A percentile compares a stretch with the other conserved stretches of the same genome.
These are phyloP conservation scores for Caiman crocodilus DNA, from an alignment of 2,797 vertebrate species.

Conservation along the genomic window DNA sequence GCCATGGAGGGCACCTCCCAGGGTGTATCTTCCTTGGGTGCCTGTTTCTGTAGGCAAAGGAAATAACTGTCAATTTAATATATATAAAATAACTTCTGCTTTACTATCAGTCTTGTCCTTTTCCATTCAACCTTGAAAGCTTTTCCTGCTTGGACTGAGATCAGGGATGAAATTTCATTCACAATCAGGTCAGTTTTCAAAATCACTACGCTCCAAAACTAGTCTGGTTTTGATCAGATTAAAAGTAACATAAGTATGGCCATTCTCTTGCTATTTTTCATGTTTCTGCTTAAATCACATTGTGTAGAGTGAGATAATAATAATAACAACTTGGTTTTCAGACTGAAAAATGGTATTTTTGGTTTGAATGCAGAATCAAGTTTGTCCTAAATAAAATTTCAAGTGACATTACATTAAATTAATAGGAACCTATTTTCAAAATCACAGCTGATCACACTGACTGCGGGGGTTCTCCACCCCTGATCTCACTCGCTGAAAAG, in stretches of 20 bases:
- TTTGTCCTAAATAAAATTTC: neutral
- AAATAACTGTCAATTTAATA: neutral
- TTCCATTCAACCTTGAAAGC: neutral
- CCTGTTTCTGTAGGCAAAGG: neutral
- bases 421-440: neutral
- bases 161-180: neutral
- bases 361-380: neutral
- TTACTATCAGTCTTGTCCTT: neutral
- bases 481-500: no score
- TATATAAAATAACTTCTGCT: neutral
- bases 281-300: neutral
- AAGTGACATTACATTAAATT: neutral
- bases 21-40: no score
- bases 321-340: neutral
- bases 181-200: neutral
- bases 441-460: neutral
- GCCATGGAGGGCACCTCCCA: no score
- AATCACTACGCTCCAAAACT: neutral
- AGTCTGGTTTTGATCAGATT: neutral
- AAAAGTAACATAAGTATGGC: neutral
- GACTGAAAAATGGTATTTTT: neutral
- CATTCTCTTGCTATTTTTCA: neutral
- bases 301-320: neutral
- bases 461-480: no score
- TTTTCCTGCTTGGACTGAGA: neutral